Percentiles rank a stretch among this genome's conserved stretches.
Conservation (phyloP, 2,113 vertebrate species). For the Stictonetta naevosa region DNA sequence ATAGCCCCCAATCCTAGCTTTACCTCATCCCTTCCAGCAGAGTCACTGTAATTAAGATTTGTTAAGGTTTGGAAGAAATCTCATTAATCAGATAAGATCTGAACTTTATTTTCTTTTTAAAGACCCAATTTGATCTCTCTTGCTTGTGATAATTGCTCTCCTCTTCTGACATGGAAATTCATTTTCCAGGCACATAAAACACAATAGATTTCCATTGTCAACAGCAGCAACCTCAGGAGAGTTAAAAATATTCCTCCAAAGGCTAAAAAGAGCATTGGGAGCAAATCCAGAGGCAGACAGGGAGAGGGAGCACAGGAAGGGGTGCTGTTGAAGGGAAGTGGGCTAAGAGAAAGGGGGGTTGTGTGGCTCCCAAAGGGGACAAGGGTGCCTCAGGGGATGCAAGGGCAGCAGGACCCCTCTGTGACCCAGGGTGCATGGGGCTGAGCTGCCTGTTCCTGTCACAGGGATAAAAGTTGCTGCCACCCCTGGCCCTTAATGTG, state of each 20-base stretch:
- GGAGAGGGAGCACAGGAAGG: background rate
- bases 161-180: conserved; percentile 73
- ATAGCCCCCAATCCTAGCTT: conserved; percentile 67
- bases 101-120: conserved; percentile 74
- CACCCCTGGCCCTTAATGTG: background rate
- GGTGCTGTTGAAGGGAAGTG: background rate
- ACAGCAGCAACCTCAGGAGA: conserved; percentile 54
- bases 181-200: conserved; percentile 72
- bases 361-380: background rate
- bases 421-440: background rate
- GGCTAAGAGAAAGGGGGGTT: background rate
- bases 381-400: background rate
- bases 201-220: conserved; percentile 69
- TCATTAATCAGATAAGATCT: conserved; percentile 73
- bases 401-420: background rate
- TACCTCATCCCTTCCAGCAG: conserved; percentile 68
- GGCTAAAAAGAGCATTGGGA: conserved; percentile 19
- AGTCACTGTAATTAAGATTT: conserved; percentile 70
- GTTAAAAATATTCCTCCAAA: conserved; percentile 57
- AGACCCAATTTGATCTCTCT: conserved; percentile 72
- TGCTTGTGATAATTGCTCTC: conserved; percentile 70
- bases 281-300: background rate
- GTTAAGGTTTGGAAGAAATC: conserved; percentile 71
- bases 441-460: background rate
- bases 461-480: background rate